Conservation (phyloP, 1,140 invertebrate species). For the Lepidurus arcticus region DNA sequence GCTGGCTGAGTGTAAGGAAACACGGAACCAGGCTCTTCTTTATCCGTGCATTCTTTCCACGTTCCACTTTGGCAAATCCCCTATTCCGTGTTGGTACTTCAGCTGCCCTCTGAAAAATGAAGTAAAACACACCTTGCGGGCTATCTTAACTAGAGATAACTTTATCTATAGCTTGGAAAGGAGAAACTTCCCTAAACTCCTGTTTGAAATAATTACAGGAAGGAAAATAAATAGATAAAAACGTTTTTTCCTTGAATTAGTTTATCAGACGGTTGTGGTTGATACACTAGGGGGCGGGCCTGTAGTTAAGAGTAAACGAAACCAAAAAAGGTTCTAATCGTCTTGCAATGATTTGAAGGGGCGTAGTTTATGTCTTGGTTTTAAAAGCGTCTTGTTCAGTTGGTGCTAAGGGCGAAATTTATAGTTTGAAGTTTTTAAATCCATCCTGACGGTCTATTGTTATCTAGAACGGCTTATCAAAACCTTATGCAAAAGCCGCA, state of each 20-base stretch:
- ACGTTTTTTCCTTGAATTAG: too few relatives aligned
- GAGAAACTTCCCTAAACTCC: too few relatives aligned
- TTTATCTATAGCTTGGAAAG: too few relatives aligned
- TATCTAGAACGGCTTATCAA: conserved; percentile 17
- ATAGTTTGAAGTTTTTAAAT: not conserved
- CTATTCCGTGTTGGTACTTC: not conserved
- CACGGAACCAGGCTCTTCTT: not conserved
- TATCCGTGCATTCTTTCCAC: not conserved
- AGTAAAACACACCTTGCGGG: not conserved
- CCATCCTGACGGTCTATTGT: not conserved
- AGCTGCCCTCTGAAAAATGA: not conserved
- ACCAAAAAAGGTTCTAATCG: too few relatives aligned
- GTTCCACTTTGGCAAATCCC: not conserved
- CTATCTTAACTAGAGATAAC: not conserved
- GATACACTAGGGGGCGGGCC: too few relatives aligned
- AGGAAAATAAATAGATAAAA: too few relatives aligned
- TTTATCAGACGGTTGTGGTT: too few relatives aligned
- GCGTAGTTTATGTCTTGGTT: not conserved
- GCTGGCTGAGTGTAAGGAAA: not conserved
- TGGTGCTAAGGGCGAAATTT: not conserved
- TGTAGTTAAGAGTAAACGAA: too few relatives aligned
- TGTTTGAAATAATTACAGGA: too few relatives aligned
- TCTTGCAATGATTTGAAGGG: too few relatives aligned
- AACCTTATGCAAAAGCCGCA: conserved; percentile 14
- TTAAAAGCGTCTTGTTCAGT: not conserved